Conservation (phyloP, 53 echinoderm and acorn worm species). For the Stichopus horrens region DNA sequence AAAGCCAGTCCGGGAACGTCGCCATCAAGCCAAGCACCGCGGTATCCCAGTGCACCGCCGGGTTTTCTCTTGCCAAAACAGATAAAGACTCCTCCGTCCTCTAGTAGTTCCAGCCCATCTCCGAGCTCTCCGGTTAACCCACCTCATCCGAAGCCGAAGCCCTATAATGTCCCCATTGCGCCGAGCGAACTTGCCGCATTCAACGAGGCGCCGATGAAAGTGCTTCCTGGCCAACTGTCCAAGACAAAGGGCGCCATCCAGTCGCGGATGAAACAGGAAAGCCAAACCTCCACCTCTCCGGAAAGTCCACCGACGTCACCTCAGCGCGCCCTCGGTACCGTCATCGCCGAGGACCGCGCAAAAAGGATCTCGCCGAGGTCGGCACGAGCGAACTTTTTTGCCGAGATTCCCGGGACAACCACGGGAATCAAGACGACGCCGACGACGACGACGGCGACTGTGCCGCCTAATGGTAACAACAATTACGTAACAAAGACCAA, state of each 20-base stretch:
- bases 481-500: constrained; percentile 37
- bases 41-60: constrained; percentile 75
- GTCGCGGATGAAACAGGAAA: constrained; percentile 36
- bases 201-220: constrained; percentile 63
- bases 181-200: constrained; percentile 67
- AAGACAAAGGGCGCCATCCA: constrained; percentile 91
- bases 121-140: constrained; percentile 26
- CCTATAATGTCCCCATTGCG: constrained; percentile 75
- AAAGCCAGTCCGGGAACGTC: constrained; percentile 46
- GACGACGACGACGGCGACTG: background rate
- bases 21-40: constrained; percentile 49
- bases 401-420: constrained; percentile 45
- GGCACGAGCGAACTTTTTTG: constrained; percentile 78
- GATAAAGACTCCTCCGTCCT: constrained; percentile 56
- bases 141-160: constrained; percentile 60
- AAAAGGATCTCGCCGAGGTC: constrained; percentile 72
- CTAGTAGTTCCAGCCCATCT: constrained; percentile 48
- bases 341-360: constrained; percentile 45
- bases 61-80: constrained; percentile 90
- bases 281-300: constrained; percentile 9
- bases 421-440: background rate
- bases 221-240: constrained; percentile 80
- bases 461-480: constrained; percentile 36
- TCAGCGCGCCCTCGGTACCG: background rate
- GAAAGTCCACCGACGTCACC: constrained; percentile 60